Conservation (phyloP, 2,888 invertebrate genomes). For the Hermaeophaga mercurialis region DNA sequence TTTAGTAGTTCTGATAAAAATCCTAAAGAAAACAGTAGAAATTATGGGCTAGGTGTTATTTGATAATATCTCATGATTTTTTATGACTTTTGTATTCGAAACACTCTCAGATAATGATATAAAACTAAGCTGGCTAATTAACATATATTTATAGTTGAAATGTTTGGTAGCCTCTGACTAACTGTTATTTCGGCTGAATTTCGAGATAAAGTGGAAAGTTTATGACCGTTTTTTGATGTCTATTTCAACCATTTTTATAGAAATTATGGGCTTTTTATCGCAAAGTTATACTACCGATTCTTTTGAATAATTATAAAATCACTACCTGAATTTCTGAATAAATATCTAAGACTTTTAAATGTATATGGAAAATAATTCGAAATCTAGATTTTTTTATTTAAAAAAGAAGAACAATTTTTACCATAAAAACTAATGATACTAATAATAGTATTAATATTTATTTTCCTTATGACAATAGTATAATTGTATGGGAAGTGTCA, state of each 20-base stretch:
- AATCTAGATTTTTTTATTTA: too few relatives aligned
- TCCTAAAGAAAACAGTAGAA: not conserved
- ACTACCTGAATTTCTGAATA: not conserved
- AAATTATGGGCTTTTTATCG: constrained; percentile 5
- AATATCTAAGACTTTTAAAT: too few relatives aligned
- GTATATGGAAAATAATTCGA: too few relatives aligned
- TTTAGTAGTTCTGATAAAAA: not conserved
- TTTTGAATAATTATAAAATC: not conserved
- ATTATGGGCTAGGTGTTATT: not conserved
- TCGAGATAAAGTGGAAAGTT: constrained; percentile 4
- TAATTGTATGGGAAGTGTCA: too few relatives aligned
- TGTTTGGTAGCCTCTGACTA: constrained; percentile 13
- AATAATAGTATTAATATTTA: too few relatives aligned
- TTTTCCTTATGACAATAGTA: too few relatives aligned
- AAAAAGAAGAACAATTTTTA: too few relatives aligned
- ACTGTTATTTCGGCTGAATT: constrained; percentile 6
- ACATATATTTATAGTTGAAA: constrained; percentile 13
- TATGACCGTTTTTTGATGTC: constrained; percentile 9
- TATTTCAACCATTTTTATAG: constrained; percentile 2
- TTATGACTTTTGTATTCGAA: constrained; percentile 8
- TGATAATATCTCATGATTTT: not conserved
- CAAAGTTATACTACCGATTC: not conserved
- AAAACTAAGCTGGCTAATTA: constrained; percentile 7
- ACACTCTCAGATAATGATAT: constrained; percentile 5
- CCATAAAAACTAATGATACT: too few relatives aligned